Evolutionary conservation across 2,113 vertebrate genomes (phyloP).

Genomic region (Sebastes schlegelii): DNA sequence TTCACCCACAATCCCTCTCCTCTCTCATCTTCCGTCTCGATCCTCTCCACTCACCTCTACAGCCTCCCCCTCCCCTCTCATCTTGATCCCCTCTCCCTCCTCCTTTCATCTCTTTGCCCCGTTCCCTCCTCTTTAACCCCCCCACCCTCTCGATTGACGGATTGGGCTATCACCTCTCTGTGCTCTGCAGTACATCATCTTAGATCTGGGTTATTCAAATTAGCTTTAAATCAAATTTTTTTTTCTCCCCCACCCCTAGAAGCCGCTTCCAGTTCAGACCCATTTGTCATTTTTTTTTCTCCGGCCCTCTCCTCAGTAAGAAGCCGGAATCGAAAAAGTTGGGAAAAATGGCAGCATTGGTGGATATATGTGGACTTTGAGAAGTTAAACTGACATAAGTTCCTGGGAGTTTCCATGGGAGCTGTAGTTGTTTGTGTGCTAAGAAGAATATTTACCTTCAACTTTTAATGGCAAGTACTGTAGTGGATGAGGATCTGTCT

Average conservation of each 20-base stretch:
- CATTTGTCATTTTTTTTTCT: conserved; percentile 59
- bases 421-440: not conserved
- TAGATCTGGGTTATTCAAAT: conserved; percentile 75
- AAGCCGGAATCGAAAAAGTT: not conserved
- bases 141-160: conserved; percentile 43
- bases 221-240: conserved; percentile 60
- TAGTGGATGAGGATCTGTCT: not conserved
- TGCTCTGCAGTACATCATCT: conserved; percentile 63
- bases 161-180: conserved; percentile 58
- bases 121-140: conserved; percentile 47
- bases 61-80: conserved; percentile 56
- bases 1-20: conserved; percentile 49
- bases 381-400: not conserved
- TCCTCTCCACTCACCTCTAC: conserved; percentile 59
- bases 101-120: conserved; percentile 62
- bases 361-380: not conserved
- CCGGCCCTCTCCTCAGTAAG: not conserved
- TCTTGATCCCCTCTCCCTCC: conserved; percentile 58
- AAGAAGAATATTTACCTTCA: too few species aligned
- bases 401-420: not conserved
- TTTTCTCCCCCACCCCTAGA: conserved; percentile 1
- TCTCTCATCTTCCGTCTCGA: conserved; percentile 55
- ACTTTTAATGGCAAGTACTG: not conserved
- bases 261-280: conserved; percentile 44
- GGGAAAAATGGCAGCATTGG: not conserved